Conservation (phyloP, 1,140 invertebrate genomes). For the Nasonia vitripennis region DNA sequence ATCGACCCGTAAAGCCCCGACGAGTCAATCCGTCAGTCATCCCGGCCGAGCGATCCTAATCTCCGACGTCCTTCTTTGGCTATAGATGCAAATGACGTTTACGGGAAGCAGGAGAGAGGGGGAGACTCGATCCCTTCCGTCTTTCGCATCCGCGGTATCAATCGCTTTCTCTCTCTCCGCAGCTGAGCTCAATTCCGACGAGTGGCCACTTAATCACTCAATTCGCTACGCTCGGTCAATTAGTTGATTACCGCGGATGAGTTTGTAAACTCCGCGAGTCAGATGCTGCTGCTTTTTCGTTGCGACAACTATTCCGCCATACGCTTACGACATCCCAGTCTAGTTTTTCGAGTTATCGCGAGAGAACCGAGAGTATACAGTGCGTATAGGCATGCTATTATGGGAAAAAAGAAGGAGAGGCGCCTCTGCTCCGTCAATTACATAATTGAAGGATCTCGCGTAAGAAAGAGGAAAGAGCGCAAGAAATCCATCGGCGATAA, state of each 20-base stretch:
- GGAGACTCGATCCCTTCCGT: constrained; percentile 47
- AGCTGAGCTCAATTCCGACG: constrained; percentile 54
- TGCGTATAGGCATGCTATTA: background rate
- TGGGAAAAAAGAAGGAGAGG: background rate
- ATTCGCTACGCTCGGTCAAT: constrained; percentile 64
- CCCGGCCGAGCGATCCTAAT: background rate
- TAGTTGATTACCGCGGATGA: constrained; percentile 64
- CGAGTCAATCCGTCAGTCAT: background rate
- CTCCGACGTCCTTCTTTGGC: constrained; percentile 40
- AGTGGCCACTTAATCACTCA: constrained; percentile 67
- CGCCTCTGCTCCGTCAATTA: constrained; percentile 4
- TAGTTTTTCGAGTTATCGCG: background rate
- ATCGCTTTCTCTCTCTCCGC: constrained; percentile 49
- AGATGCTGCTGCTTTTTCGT: background rate
- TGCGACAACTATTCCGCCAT: background rate
- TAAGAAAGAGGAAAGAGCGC: background rate
- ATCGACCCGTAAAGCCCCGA: background rate
- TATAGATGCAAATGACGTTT: constrained; percentile 48
- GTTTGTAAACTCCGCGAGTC: constrained; percentile 52
- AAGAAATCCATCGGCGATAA: constrained; percentile 26
- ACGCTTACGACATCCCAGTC: too few relatives aligned
- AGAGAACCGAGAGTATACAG: background rate
- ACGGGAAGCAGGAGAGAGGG: background rate
- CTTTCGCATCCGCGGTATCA: constrained; percentile 59
- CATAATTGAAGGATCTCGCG: constrained; percentile 4